A percentile compares a stretch with the other conserved stretches of the same genome.
Evolutionary conservation across 1,140 invertebrate genomes (phyloP).

Genomic region (Drosophila willistoni): DNA sequence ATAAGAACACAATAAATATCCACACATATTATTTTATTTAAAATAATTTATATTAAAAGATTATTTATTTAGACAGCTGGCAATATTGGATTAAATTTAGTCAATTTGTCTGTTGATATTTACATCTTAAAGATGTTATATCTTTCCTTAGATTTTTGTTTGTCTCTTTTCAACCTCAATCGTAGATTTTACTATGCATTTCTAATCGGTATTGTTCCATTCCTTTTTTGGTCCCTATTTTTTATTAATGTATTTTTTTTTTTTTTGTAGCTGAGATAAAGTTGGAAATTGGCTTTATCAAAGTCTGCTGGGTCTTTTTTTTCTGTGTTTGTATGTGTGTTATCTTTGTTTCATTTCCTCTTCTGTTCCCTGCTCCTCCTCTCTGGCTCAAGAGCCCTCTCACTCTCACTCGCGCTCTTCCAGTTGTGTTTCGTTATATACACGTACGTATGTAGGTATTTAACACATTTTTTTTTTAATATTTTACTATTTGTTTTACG

Average conservation of each 20-base stretch:
- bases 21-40: background rate
- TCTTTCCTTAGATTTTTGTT: background rate
- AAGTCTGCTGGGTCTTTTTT: conserved; percentile 9
- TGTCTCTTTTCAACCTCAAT: background rate
- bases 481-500: conserved; percentile 13
- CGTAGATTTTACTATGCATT: background rate
- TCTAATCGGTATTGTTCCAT: background rate
- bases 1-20: background rate
- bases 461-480: background rate
- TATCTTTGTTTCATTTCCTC: conserved; percentile 37
- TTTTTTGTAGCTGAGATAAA: conserved; percentile 37
- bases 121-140: too few relatives aligned
- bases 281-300: conserved; percentile 48
- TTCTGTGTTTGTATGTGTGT: conserved; percentile 19
- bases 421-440: background rate
- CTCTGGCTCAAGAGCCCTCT: background rate
- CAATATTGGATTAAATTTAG: background rate
- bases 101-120: too few relatives aligned
- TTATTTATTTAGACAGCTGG: background rate
- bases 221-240: conserved; percentile 11
- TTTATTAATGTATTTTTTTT: conserved; percentile 13
- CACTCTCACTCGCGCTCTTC: background rate
- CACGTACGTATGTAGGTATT: conserved; percentile 7
- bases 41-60: too few relatives aligned
- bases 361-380: background rate